Base-by-base conservation (phyloP, 2,888 invertebrate species). In the Mesoligia furuncula region DNA sequence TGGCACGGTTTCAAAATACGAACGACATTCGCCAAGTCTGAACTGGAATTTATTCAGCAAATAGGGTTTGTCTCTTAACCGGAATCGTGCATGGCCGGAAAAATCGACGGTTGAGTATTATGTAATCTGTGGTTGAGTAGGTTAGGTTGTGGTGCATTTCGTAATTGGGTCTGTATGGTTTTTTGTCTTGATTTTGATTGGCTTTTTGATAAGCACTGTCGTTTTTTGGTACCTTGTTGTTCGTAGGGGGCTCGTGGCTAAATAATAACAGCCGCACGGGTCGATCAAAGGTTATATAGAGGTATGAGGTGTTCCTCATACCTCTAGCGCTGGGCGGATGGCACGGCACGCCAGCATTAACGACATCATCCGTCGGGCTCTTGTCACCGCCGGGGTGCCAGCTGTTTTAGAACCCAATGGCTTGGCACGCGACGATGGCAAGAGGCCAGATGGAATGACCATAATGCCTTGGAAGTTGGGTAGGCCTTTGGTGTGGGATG, bases 1-100 rank as follows among this genome's bases (percentile, higher is more conserved):
- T 95, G 96, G 96, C 96, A 92, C 87, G 73, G 87, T 88, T 93
- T 95, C 95, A 95, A 95, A 95, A 93, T 91, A 84, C 87, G 86
- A 86, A 91, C 89, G 87, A 90, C 90, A 90, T 86, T 80, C 83
- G 88, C 90, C 73, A 90, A 90, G 88, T 86, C 88, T 88, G 87
- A 79, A 86, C 78, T 82, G 81, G 86, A 88, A 90, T 89, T 90
- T 90, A 90, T 90, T 92, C 88, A 83, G 85, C 88, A 90, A 90
- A 91, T 92, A 90, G 89, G 87, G 86, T 89, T 87, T 84, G 81
- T 77, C 82, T 85, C 75, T 83, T 87, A 80, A 85, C 73, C 51
- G 67, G 57, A 77, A 77, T 70, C 69, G 77, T 67, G 70, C 81
- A 80, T 66, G 61, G 48, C 48, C 66, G 76, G 85, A 75, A 81